These are phyloP conservation scores for Ophion ellenae DNA, from an alignment of 2,888 invertebrate genomes.

Conservation along the genomic window DNA sequence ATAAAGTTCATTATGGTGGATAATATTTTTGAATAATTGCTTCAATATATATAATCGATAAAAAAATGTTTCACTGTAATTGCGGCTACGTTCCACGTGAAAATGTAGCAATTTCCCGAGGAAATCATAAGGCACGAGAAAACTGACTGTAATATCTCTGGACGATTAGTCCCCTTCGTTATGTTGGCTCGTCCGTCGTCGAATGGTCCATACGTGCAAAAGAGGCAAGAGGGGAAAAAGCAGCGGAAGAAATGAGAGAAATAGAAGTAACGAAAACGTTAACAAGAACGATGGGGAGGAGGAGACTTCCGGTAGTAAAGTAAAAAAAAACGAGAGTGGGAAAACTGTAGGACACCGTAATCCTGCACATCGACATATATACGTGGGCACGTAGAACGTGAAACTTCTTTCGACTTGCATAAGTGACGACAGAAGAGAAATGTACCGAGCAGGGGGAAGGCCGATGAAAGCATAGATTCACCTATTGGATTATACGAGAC, in stretches of 20 bases:
- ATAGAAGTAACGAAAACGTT: conserved; percentile 11
- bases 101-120: no score
- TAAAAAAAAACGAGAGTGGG: conserved; percentile 40
- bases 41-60: background rate
- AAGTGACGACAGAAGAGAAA: conserved; percentile 6
- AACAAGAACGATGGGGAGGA: conserved; percentile 1
- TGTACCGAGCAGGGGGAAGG: background rate
- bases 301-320: conserved; percentile 45
- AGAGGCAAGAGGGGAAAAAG: background rate
- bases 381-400: conserved; percentile 9
- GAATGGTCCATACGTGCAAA: conserved; percentile 11
- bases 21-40: background rate
- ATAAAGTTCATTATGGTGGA: background rate
- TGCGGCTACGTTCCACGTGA: background rate
- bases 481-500: conserved; percentile 1
- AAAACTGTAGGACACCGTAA: conserved; percentile 46
- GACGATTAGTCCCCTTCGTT: background rate
- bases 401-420: conserved; percentile 53
- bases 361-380: conserved; percentile 36
- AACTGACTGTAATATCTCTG: background rate
- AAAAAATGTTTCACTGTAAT: background rate
- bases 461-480: conserved; percentile 9
- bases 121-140: background rate
- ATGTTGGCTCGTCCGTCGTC: background rate
- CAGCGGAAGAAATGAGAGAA: conserved; percentile 10